These are phyloP conservation scores for Actias luna DNA, from an alignment of 2,888 invertebrate genomes.

Conservation along the genomic window DNA sequence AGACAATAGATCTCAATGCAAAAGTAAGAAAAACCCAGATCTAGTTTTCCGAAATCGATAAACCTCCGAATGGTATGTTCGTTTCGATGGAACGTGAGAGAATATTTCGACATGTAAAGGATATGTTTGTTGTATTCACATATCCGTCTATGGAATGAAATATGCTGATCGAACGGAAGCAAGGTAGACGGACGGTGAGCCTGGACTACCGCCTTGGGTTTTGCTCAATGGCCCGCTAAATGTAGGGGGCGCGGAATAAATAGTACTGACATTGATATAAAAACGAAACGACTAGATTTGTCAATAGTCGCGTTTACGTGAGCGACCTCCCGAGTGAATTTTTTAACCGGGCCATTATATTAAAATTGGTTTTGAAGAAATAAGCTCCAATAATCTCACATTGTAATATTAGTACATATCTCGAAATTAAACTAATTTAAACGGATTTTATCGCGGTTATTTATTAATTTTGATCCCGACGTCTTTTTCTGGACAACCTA, in stretches of 20 bases:
- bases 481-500: too few relatives aligned
- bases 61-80: not conserved
- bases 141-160: not conserved
- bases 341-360: too few relatives aligned
- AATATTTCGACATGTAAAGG: not conserved
- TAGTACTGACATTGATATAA: slow-evolving; percentile 38
- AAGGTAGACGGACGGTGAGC: slow-evolving; percentile 23
- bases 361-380: too few relatives aligned
- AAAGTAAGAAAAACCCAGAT: too few relatives aligned
- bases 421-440: too few relatives aligned
- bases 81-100: not conserved
- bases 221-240: slow-evolving; percentile 55
- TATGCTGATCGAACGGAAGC: slow-evolving; percentile 21
- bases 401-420: too few relatives aligned
- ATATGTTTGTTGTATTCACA: slow-evolving; percentile 1
- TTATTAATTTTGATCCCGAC: too few relatives aligned
- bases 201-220: slow-evolving; percentile 28
- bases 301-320: not conserved
- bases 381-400: too few relatives aligned
- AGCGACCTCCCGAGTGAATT: too few relatives aligned
- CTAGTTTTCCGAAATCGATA: too few relatives aligned
- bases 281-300: not conserved
- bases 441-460: too few relatives aligned
- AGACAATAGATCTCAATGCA: too few relatives aligned
- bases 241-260: slow-evolving; percentile 53